Percentiles rank a stretch among this genome's conserved stretches.
Conservation (phyloP, 2,888 invertebrate genomes). For the Phortica okadai region DNA sequence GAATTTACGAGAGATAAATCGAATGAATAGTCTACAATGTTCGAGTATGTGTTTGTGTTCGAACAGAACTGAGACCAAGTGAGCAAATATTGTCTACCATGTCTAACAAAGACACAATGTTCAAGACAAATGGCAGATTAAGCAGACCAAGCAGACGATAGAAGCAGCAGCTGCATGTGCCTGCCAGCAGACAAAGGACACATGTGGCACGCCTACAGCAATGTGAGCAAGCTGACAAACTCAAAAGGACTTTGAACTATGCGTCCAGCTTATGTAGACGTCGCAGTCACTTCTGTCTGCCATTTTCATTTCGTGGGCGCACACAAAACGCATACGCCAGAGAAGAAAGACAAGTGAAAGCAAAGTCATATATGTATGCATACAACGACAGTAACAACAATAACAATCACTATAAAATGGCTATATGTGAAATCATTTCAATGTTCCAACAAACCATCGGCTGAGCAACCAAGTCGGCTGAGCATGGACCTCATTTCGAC, state of each 20-base stretch:
- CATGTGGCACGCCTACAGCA: conserved; percentile 1
- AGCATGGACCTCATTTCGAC: conserved; percentile 27
- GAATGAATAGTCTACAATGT: not conserved
- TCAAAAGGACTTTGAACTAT: conserved; percentile 54
- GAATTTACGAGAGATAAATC: not conserved
- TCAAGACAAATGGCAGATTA: conserved; percentile 25
- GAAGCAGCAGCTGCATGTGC: not conserved
- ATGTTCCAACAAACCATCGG: not conserved
- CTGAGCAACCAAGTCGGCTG: conserved; percentile 11
- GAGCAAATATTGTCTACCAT: conserved; percentile 1
- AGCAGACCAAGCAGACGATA: conserved; percentile 26
- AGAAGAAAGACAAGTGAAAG: not conserved
- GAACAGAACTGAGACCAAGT: not conserved
- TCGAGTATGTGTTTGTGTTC: not conserved
- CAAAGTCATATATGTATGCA: conserved; percentile 2
- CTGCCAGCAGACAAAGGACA: conserved; percentile 24
- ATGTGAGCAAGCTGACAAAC: conserved; percentile 11
- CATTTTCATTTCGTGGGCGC: not conserved
- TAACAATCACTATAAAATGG: not conserved
- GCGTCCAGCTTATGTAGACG: conserved; percentile 52
- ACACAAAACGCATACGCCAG: too few relatives aligned
- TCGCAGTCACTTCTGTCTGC: conserved; percentile 18
- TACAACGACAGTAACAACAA: not conserved
- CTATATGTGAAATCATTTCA: conserved; percentile 1
- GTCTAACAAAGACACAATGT: conserved; percentile 31